Evolutionary conservation across 1,140 invertebrate species (phyloP).

Genomic region (Nixonia krombeini): DNA sequence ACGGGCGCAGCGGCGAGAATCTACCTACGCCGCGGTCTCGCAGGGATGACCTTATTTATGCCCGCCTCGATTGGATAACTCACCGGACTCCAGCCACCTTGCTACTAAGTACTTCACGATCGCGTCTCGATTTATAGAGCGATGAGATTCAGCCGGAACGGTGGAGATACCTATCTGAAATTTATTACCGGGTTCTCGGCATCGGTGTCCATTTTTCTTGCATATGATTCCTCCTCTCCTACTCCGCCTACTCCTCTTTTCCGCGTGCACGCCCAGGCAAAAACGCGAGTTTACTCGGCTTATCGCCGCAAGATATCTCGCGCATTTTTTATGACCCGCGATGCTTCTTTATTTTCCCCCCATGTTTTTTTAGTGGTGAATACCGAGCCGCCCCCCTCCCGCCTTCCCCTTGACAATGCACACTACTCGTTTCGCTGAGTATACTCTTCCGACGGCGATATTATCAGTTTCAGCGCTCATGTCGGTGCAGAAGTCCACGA

Average conservation of each 20-base stretch:
- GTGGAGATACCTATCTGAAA: conserved; percentile 50
- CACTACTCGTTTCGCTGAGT: too few relatives aligned
- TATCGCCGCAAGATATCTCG: conserved; percentile 16
- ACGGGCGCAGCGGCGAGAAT: too few relatives aligned
- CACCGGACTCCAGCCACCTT: conserved; percentile 39
- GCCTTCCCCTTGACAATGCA: conserved; percentile 16
- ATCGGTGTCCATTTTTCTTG: conserved; percentile 26
- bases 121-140: conserved; percentile 54
- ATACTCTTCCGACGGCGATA: too few relatives aligned
- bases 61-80: conserved; percentile 50
- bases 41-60: conserved; percentile 37
- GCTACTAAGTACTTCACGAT: conserved; percentile 35
- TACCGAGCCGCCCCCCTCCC: conserved; percentile 1
- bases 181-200: conserved; percentile 45
- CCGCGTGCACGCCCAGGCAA: too few relatives aligned
- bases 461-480: too few relatives aligned
- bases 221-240: conserved; percentile 45
- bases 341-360: background rate
- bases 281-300: conserved; percentile 14
- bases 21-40: background rate
- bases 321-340: background rate
- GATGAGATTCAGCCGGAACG: conserved; percentile 51
- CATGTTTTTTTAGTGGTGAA: background rate
- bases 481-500: too few relatives aligned
- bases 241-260: conserved; percentile 8